These are phyloP conservation scores for Psix sp. DNA, from an alignment of 1,140 invertebrate species.

Conservation along the genomic window DNA sequence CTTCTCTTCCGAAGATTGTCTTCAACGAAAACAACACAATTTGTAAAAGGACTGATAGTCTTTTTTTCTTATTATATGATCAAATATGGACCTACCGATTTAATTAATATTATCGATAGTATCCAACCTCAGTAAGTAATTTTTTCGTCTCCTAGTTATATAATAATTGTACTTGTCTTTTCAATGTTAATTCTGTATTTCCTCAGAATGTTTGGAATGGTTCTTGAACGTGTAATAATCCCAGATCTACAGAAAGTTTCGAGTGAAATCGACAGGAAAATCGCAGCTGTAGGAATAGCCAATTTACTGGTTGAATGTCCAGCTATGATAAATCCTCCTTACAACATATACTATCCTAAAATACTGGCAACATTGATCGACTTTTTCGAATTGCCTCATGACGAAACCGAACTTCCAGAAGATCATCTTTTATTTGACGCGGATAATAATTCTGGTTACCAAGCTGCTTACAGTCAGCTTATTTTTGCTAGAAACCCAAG, in stretches of 20 bases:
- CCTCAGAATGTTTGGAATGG: constrained; percentile 97
- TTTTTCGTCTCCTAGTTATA: no score
- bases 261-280: constrained; percentile 89
- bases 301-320: constrained; percentile 89
- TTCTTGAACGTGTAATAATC: constrained; percentile 91
- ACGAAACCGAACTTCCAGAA: constrained; percentile 86
- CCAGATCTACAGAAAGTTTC: constrained; percentile 91
- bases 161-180: no score
- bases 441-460: constrained; percentile 91
- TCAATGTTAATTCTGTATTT: constrained; percentile 55
- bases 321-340: constrained; percentile 81
- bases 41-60: constrained; percentile 90
- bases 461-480: constrained; percentile 92
- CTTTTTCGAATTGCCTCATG: constrained; percentile 92
- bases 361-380: constrained; percentile 87
- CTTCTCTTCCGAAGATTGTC: constrained; percentile 94
- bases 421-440: constrained; percentile 91
- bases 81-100: constrained; percentile 83
- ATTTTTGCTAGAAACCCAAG: constrained; percentile 87
- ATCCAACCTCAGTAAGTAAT: constrained; percentile 88
- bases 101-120: constrained; percentile 88
- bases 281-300: constrained; percentile 91
- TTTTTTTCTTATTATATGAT: constrained; percentile 92
- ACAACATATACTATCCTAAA: constrained; percentile 80
- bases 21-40: constrained; percentile 96